Percentiles rank a stretch among this genome's conserved stretches.
Conservation (phyloP, 2,113 vertebrate species). For the Pseudolaguvia tuberculata region DNA sequence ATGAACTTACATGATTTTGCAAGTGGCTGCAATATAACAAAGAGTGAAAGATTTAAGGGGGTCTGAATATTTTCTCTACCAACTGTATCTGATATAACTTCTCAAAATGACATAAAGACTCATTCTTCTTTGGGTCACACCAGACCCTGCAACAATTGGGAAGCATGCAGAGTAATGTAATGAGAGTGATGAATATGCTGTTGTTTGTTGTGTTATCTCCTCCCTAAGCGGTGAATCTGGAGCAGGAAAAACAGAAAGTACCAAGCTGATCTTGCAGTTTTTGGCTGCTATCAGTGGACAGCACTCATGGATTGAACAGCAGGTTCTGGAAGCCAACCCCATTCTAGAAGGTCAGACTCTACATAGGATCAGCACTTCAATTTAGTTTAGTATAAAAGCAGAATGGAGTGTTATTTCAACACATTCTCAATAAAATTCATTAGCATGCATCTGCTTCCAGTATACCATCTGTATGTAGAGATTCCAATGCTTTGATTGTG, state of each 20-base stretch:
- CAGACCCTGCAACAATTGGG: too few relatives aligned
- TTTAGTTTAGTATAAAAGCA: neutral
- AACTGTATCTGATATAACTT: too few relatives aligned
- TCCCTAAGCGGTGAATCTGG: slow-evolving; percentile 85
- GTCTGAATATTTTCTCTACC: too few relatives aligned
- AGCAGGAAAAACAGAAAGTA: slow-evolving; percentile 97
- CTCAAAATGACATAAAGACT: too few relatives aligned
- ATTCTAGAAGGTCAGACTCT: slow-evolving; percentile 84
- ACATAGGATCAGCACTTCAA: neutral
- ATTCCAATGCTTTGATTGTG: too few relatives aligned
- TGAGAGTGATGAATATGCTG: neutral
- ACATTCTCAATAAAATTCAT: slow-evolving; percentile 21
- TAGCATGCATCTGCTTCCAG: slow-evolving; percentile 5
- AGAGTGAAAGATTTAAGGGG: too few relatives aligned
- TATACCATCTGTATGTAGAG: neutral
- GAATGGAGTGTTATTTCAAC: slow-evolving; percentile 1
- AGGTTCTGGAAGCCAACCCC: slow-evolving; percentile 96
- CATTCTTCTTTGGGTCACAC: too few relatives aligned
- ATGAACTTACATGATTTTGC: too few relatives aligned
- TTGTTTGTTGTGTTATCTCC: neutral
- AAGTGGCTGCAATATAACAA: too few relatives aligned
- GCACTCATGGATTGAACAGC: slow-evolving; percentile 98
- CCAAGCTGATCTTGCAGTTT: slow-evolving; percentile 95
- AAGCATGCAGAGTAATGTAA: too few relatives aligned
- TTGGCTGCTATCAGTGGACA: slow-evolving; percentile 94